These are phyloP conservation scores for Centropristis striata DNA, from an alignment of 2,113 vertebrate species.

Conservation along the genomic window DNA sequence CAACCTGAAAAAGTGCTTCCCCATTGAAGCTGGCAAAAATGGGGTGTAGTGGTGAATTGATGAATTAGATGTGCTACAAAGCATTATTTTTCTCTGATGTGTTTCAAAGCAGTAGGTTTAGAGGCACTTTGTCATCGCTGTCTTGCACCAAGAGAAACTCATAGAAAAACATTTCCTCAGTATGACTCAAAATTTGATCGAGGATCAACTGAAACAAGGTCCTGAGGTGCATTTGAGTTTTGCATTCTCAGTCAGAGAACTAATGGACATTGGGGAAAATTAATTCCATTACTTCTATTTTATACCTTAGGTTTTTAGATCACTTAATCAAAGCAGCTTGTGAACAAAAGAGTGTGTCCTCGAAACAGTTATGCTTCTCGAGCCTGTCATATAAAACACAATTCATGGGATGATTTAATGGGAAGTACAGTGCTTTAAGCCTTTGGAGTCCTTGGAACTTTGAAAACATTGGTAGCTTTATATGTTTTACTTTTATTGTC, in stretches of 20 bases:
- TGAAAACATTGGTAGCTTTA: not conserved
- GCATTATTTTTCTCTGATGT: conserved; percentile 65
- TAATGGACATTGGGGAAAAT: not conserved
- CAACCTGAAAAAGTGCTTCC: conserved; percentile 33
- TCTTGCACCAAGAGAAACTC: conserved; percentile 41
- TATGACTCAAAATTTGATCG: conserved; percentile 3
- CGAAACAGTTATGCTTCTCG: not conserved
- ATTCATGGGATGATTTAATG: not conserved
- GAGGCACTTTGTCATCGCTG: conserved; percentile 60
- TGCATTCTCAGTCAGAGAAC: not conserved
- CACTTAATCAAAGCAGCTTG: not conserved
- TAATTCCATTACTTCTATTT: not conserved
- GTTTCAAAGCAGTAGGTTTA: conserved; percentile 61
- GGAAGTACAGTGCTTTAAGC: not conserved
- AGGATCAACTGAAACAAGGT: conserved; percentile 7
- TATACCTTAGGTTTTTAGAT: not conserved
- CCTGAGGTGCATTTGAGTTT: not conserved
- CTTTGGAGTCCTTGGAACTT: not conserved
- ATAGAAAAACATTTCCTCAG: conserved; percentile 37
- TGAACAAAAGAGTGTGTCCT: not conserved
- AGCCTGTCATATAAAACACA: not conserved
- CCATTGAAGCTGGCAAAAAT: conserved; percentile 17
- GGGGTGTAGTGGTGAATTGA: conserved; percentile 42
- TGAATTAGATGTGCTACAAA: conserved; percentile 61
- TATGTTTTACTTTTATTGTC: not conserved